Percentiles rank a stretch among this genome's conserved stretches.
phyloP scores from a whole-genome alignment of 2,113 vertebrate species.

The Brachirus orientalis region DNA sequence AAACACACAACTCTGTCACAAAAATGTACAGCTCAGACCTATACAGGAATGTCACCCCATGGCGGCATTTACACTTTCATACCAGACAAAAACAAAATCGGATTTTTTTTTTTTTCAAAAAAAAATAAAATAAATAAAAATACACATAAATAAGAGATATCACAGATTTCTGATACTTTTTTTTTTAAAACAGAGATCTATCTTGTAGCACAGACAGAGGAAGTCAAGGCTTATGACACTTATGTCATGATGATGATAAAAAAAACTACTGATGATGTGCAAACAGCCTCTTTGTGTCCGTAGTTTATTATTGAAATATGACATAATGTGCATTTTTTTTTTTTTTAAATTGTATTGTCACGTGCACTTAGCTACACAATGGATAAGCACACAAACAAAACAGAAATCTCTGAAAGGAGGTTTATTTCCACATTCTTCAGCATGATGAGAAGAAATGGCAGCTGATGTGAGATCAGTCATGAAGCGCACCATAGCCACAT shows the following conservation, averaged over 20 bases:
- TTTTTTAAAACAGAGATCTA: slow-evolving; percentile 53
- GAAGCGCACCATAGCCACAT: slow-evolving; percentile 18
- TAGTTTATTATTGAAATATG: slow-evolving; percentile 2
- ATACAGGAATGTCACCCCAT: slow-evolving; percentile 52
- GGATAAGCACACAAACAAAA: slow-evolving; percentile 12
- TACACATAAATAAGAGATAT: slow-evolving; percentile 40
- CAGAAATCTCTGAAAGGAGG: slow-evolving; percentile 17
- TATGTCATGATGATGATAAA: slow-evolving; percentile 10
- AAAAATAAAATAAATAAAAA: neutral
- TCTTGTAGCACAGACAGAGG: slow-evolving; percentile 38
- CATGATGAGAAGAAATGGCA: slow-evolving; percentile 42
- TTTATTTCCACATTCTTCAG: slow-evolving; percentile 47
- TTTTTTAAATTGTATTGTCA: neutral
- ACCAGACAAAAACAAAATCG: slow-evolving; percentile 47
- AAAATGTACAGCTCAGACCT: slow-evolving; percentile 58
- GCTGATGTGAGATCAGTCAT: slow-evolving; percentile 35
- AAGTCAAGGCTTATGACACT: slow-evolving; percentile 42
- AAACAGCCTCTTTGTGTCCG: slow-evolving; percentile 29
- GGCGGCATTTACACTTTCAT: slow-evolving; percentile 42
- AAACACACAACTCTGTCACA: slow-evolving; percentile 63
- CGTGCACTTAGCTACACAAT: neutral
- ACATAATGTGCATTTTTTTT: neutral
- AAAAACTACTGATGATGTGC: slow-evolving; percentile 17
- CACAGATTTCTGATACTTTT: slow-evolving; percentile 63
- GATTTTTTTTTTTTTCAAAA: neutral